phyloP scores from a whole-genome alignment of 2,888 invertebrate genomes.

The Meghimatium bilineatum region DNA sequence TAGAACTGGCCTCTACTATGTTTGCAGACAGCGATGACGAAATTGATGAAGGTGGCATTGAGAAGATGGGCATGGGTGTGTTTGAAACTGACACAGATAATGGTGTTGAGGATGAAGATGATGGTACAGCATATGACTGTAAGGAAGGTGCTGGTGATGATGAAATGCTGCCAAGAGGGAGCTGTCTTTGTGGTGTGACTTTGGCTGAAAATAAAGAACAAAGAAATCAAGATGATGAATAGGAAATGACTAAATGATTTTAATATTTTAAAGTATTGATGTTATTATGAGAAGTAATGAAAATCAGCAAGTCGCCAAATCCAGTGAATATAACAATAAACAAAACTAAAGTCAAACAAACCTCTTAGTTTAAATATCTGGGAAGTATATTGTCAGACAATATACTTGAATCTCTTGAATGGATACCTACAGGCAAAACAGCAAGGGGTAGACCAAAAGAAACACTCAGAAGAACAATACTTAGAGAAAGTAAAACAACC shows the following conservation, averaged over 20 bases:
- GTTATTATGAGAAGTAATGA: no score
- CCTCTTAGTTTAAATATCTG: no score
- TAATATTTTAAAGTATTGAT: no score
- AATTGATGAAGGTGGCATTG: slow-evolving; percentile 26
- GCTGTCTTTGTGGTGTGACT: slow-evolving; percentile 68
- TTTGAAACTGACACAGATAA: slow-evolving; percentile 52
- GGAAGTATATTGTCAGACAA: no score
- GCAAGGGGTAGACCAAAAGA: no score
- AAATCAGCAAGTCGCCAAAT: no score
- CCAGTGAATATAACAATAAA: no score
- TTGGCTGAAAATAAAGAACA: slow-evolving; percentile 61
- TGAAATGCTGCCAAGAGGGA: slow-evolving; percentile 50
- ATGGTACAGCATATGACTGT: slow-evolving; percentile 30
- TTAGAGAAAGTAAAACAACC: no score
- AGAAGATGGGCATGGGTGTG: slow-evolving; percentile 39
- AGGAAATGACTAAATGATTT: neutral
- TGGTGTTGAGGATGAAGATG: slow-evolving; percentile 34
- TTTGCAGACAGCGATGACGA: slow-evolving; percentile 13
- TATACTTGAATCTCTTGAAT: no score
- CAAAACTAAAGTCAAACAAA: no score
- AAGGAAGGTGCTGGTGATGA: slow-evolving; percentile 34
- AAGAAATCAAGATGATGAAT: neutral
- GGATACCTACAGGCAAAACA: no score
- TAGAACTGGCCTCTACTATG: neutral
- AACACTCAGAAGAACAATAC: no score